These are phyloP conservation scores for Andricus curvator DNA, from an alignment of 2,888 invertebrate genomes.

Conservation along the genomic window DNA sequence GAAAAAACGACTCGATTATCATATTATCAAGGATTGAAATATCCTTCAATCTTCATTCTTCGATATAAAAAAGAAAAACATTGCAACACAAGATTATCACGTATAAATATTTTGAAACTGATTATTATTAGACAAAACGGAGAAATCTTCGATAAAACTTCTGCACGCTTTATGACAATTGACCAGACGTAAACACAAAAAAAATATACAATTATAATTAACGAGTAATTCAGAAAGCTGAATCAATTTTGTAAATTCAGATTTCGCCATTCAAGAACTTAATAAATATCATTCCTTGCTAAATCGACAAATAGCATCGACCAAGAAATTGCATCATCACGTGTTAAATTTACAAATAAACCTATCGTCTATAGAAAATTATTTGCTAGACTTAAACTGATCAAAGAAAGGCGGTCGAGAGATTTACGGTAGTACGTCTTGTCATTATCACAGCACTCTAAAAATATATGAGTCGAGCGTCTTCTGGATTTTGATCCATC, in stretches of 20 bases:
- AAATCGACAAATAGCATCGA: neutral
- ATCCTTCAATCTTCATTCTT: neutral
- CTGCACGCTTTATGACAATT: conserved; percentile 9
- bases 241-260: neutral
- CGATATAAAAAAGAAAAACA: neutral
- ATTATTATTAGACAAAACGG: conserved; percentile 1
- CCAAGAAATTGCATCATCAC: conserved; percentile 13
- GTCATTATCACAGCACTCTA: conserved; percentile 79
- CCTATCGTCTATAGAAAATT: neutral
- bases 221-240: neutral
- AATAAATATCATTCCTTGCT: neutral
- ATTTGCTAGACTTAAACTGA: neutral
- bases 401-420: neutral
- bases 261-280: neutral
- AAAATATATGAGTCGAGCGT: conserved; percentile 95
- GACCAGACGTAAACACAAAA: conserved; percentile 17
- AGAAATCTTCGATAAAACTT: neutral
- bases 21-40: neutral
- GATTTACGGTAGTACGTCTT: neutral
- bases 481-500: conserved; percentile 95
- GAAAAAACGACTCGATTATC: neutral
- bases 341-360: conserved; percentile 5
- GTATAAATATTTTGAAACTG: neutral
- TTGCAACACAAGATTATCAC: neutral
- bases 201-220: conserved; percentile 9